Evolutionary conservation across 2,797 vertebrate species (phyloP), one percentile per base, ranked within the genome.

Genomic region (Neosilurus mollespiculum): DNA sequence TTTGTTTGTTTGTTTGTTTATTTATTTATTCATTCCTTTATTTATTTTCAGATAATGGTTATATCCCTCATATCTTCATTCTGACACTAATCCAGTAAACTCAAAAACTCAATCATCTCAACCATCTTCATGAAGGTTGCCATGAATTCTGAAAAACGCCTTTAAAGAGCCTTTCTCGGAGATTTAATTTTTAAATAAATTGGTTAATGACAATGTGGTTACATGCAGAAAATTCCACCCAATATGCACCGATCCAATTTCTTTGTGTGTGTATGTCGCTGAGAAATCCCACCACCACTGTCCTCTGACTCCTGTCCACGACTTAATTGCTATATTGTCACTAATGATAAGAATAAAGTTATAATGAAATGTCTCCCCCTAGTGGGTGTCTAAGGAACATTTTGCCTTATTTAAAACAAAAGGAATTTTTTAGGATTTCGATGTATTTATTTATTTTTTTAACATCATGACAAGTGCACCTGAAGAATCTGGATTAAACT

Each of bases 131-230:
- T 51, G 0, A 71, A 51, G 12, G 22, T 2, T 24, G 12, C n/a
- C 3, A 26, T 51, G 22, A 53, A 72, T 24, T 71, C 49, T 72
- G 22, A 43, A 43, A 71, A 14, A 26, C 1, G 7, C 53, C n/a
- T 16, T 72, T 3, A 24, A n/a, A 72, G 51, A 24, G 24, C 7
- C 70, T 72, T 53, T 14, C 49, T 58, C 62, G 58, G 62, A 69
- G 81, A 69, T 83, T 83, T 37, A 77, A 59, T 77, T 69, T 70
- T 53, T 51, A 26, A 30, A 14, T 37, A 56, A 12, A 15, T 24
- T 9, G 4, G 72, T 65, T 73, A 66, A 43, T 72, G 83, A 84
- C 26, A 59, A 22, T 66, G 73, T 73, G 82, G 76, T 6, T 72
- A 64, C 62, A 72, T 53, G 53, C 16, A 73, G 15, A 73, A 30